Evolutionary conservation across 2,888 invertebrate genomes (phyloP).

Genomic region (Stomorhina lunata): DNA sequence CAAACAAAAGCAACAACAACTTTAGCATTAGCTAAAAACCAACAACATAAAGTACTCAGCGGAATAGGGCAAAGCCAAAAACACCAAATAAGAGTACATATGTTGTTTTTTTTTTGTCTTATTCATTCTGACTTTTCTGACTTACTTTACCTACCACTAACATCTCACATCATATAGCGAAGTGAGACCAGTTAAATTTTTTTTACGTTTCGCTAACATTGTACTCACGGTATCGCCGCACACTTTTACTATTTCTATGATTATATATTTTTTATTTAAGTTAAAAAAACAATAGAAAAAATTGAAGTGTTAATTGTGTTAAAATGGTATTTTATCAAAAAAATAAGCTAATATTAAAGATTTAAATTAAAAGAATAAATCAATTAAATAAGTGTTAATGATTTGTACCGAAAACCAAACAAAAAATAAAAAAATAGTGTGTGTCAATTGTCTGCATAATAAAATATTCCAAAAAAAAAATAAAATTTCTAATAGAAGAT

Average conservation of each 20-base stretch:
- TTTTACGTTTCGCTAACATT: slow-evolving; percentile 62
- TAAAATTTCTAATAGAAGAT: background rate
- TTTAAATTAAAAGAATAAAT: slow-evolving; percentile 25
- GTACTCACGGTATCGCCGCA: slow-evolving; percentile 47
- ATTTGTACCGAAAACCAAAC: background rate
- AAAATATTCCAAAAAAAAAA: slow-evolving; percentile 19
- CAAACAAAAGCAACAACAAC: background rate
- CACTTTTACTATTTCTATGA: slow-evolving; percentile 35
- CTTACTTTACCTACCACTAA: slow-evolving; percentile 21
- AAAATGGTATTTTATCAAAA: background rate
- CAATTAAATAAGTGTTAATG: slow-evolving; percentile 36
- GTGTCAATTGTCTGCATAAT: slow-evolving; percentile 7
- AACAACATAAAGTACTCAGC: background rate
- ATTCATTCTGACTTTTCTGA: slow-evolving; percentile 7
- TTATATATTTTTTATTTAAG: slow-evolving; percentile 9
- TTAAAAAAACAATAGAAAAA: slow-evolving; percentile 2
- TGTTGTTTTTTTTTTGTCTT: background rate
- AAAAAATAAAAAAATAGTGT: background rate
- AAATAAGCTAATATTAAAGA: background rate
- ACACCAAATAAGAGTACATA: background rate
- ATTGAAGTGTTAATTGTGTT: background rate
- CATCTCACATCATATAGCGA: background rate
- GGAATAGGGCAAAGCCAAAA: background rate
- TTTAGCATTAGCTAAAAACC: background rate
- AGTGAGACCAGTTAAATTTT: slow-evolving; percentile 64